Evolutionary conservation across 2,797 vertebrate species (phyloP).

Genomic region (Anniella stebbinsi): DNA sequence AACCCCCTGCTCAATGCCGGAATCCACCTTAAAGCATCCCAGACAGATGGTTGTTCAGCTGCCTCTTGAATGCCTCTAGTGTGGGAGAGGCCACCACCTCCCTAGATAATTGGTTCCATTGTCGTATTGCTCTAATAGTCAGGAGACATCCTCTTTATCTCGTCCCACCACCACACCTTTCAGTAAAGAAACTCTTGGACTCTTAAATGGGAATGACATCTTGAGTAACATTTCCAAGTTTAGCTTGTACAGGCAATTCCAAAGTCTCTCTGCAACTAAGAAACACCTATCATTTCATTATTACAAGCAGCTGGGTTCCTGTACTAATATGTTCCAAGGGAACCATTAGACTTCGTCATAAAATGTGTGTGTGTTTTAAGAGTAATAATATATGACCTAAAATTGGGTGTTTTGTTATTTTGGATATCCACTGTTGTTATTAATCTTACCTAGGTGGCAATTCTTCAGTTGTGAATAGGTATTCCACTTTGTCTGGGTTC

Average conservation of each 20-base stretch:
- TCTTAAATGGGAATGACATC: constrained; percentile 44
- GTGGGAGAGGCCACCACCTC: no score
- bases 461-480: not conserved
- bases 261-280: not conserved
- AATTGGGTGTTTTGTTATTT: not conserved
- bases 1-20: no score
- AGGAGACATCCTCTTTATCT: constrained; percentile 47
- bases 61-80: no score
- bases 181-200: constrained; percentile 54
- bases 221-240: not conserved
- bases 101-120: no score
- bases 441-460: not conserved
- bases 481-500: not conserved
- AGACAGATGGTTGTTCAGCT: no score
- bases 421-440: not conserved
- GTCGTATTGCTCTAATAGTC: no score
- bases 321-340: not conserved
- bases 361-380: not conserved
- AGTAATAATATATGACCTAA: not conserved
- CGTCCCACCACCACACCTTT: not conserved
- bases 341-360: not conserved
- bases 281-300: not conserved
- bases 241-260: not conserved
- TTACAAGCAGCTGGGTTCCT: not conserved
- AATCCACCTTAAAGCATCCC: no score